Conservation (phyloP, 2,113 vertebrate genomes). For the Anguilla japonica region DNA sequence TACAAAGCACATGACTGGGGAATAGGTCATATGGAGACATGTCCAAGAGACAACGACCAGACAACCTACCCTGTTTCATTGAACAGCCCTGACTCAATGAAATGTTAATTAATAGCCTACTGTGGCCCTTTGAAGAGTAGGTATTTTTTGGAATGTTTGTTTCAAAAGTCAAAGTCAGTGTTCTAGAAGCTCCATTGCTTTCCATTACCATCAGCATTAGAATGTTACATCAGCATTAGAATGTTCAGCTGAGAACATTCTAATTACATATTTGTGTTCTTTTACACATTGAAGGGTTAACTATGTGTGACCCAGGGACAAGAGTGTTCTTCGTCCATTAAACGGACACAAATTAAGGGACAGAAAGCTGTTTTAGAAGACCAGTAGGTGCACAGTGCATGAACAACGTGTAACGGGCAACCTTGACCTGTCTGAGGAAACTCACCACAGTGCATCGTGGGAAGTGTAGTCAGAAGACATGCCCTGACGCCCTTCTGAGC, state of each 20-base stretch:
- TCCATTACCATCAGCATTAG: too few relatives aligned
- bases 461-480: not conserved
- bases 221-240: too few relatives aligned
- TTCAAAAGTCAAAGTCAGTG: too few relatives aligned
- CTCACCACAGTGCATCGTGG: not conserved
- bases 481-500: not conserved
- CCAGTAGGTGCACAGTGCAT: not conserved
- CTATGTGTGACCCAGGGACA: not conserved
- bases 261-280: too few relatives aligned
- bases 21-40: not conserved
- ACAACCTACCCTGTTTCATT: not conserved
- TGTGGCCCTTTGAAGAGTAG: too few relatives aligned
- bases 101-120: not conserved
- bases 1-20: not conserved
- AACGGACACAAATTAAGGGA: not conserved
- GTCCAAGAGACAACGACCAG: not conserved
- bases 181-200: too few relatives aligned
- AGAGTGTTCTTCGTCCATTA: not conserved
- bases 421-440: not conserved
- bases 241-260: too few relatives aligned
- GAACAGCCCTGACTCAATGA: not conserved
- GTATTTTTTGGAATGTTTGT: too few relatives aligned
- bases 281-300: not conserved
- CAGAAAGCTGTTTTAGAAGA: too few relatives aligned
- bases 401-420: not conserved